Percentiles rank a stretch among this genome's conserved stretches.
Evolutionary conservation across 2,113 vertebrate genomes (phyloP).

Genomic region (Mormyrus iriodes): DNA sequence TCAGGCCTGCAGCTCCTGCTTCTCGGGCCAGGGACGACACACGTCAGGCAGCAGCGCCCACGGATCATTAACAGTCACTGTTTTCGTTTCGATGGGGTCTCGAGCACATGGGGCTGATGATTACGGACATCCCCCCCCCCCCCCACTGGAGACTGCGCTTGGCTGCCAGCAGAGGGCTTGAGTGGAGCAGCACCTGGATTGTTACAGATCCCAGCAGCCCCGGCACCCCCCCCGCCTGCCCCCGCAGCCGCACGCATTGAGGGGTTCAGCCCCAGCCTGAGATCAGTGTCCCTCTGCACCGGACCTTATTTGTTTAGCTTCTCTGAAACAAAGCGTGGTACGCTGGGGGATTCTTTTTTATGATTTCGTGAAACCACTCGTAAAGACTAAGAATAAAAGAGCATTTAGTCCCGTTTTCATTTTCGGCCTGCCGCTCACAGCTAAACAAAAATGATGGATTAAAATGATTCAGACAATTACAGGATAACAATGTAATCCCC

Average conservation of each 20-base stretch:
- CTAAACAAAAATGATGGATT: constrained; percentile 13
- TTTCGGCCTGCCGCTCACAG: constrained; percentile 29
- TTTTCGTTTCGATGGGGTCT: constrained; percentile 44
- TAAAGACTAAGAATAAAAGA: constrained; percentile 50
- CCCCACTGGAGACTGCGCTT: constrained; percentile 22
- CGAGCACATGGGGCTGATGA: constrained; percentile 38
- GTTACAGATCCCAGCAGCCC: constrained; percentile 57
- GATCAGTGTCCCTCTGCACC: constrained; percentile 35
- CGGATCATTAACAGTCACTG: constrained; percentile 34
- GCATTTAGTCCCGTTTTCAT: constrained; percentile 45
- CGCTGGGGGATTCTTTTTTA: constrained; percentile 56
- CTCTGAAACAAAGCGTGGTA: constrained; percentile 50
- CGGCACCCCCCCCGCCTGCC: constrained; percentile 39
- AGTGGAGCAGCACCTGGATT: constrained; percentile 50
- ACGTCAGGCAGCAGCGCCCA: constrained; percentile 27
- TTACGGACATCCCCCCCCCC: constrained; percentile 41
- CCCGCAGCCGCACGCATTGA: constrained; percentile 33
- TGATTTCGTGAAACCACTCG: constrained; percentile 57
- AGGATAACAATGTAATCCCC: constrained; percentile 4
- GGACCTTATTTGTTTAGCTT: constrained; percentile 50
- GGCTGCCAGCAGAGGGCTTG: constrained; percentile 32
- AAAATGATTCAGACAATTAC: neutral
- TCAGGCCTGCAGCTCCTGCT: constrained; percentile 26
- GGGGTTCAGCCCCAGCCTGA: constrained; percentile 29
- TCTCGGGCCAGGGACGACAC: constrained; percentile 28